These are phyloP conservation scores for Amyelois transitella DNA, from an alignment of 1,140 invertebrate genomes.

Conservation along the genomic window DNA sequence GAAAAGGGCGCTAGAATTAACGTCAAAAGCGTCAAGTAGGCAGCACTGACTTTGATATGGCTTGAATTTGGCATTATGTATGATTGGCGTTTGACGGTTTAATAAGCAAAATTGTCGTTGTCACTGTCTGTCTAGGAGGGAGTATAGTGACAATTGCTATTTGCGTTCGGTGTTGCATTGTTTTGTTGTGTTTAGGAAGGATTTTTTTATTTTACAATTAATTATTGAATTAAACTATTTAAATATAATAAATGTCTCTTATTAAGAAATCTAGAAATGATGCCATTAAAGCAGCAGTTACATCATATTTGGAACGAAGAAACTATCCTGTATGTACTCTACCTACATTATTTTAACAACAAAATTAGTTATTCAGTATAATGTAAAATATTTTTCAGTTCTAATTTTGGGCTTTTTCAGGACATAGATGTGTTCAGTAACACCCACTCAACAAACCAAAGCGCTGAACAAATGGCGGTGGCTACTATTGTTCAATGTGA, in stretches of 20 bases:
- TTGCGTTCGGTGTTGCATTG: background rate
- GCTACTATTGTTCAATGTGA: slow-evolving; percentile 70
- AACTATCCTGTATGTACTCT: slow-evolving; percentile 65
- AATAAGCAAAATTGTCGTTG: too few species aligned
- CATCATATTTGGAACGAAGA: slow-evolving; percentile 70
- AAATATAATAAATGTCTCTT: slow-evolving; percentile 29
- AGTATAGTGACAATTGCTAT: too few species aligned
- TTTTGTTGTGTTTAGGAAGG: background rate
- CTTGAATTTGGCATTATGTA: too few species aligned
- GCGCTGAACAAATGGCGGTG: slow-evolving; percentile 72
- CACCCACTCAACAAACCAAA: slow-evolving; percentile 53
- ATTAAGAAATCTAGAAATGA: slow-evolving; percentile 71
- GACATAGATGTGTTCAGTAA: slow-evolving; percentile 63
- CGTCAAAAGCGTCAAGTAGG: too few species aligned
- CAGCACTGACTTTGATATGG: too few species aligned
- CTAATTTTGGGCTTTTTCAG: too few species aligned
- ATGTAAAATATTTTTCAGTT: background rate
- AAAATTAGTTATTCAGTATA: background rate
- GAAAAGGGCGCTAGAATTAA: too few species aligned
- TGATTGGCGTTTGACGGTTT: too few species aligned
- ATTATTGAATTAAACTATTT: background rate
- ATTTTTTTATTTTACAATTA: background rate
- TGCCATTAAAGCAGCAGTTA: slow-evolving; percentile 69
- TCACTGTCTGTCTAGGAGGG: too few species aligned
- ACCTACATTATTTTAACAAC: slow-evolving; percentile 3